phyloP scores from a whole-genome alignment of 2,888 invertebrate species.

The Mesodorylaimus sp. region DNA sequence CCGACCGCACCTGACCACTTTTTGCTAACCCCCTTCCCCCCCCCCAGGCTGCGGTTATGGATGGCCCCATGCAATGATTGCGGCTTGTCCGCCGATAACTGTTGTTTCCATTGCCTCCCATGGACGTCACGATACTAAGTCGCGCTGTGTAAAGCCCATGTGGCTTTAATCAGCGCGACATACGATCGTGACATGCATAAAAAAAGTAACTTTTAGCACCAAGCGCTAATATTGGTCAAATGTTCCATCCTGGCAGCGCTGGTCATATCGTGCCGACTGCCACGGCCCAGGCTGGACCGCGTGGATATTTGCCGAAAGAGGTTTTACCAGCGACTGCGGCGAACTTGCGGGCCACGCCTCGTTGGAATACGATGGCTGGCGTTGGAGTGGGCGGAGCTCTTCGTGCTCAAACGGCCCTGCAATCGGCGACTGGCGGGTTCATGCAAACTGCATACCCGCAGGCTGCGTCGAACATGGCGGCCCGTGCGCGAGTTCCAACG shows the following conservation, averaged over 20 bases:
- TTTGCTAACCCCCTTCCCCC: no score
- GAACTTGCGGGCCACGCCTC: neutral
- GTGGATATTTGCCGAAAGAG: neutral
- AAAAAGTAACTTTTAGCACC: no score
- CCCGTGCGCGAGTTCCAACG: slow-evolving; percentile 11
- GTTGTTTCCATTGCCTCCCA: no score
- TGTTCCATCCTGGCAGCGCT: slow-evolving; percentile 13
- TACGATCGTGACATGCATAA: no score
- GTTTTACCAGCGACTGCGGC: slow-evolving; percentile 11
- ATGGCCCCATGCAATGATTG: no score
- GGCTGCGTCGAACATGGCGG: slow-evolving; percentile 5
- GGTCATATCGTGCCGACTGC: slow-evolving; percentile 24
- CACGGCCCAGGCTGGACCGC: slow-evolving; percentile 6
- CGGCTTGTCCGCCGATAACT: no score
- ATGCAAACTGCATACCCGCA: neutral
- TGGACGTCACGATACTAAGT: no score
- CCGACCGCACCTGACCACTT: no score
- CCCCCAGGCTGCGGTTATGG: no score
- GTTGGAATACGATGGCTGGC: neutral
- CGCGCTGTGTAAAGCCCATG: no score
- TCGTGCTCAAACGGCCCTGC: neutral
- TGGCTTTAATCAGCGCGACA: no score
- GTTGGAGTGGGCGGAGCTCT: no score
- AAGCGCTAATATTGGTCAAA: slow-evolving; percentile 4
- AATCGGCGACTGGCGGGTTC: slow-evolving; percentile 5